Evolutionary conservation across 1,140 invertebrate genomes (phyloP).

Genomic region (Calephelis virginiensis): DNA sequence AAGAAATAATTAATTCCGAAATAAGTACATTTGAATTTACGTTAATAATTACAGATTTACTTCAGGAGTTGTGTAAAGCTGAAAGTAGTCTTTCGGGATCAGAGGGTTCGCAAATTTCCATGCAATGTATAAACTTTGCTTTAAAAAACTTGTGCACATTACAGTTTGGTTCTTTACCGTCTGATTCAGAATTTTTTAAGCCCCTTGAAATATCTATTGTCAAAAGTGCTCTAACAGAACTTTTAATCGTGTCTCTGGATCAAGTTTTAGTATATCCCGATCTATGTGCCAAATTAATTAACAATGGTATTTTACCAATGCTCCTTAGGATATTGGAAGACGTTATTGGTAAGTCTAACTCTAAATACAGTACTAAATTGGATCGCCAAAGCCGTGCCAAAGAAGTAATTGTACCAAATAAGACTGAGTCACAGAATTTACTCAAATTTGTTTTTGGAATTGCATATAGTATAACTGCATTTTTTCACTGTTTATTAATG

Average conservation of each 20-base stretch:
- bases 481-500: conserved; percentile 81
- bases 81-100: conserved; percentile 73
- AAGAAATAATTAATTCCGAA: conserved; percentile 75
- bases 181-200: conserved; percentile 36
- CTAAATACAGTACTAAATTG: conserved; percentile 41
- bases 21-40: conserved; percentile 80
- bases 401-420: conserved; percentile 32
- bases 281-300: conserved; percentile 80
- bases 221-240: conserved; percentile 79
- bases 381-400: conserved; percentile 43
- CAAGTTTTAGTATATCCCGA: conserved; percentile 79
- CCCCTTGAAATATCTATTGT: conserved; percentile 66
- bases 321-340: conserved; percentile 81
- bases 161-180: conserved; percentile 77
- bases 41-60: conserved; percentile 79
- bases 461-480: conserved; percentile 80
- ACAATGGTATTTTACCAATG: conserved; percentile 82
- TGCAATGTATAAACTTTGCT: conserved; percentile 82
- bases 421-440: conserved; percentile 62
- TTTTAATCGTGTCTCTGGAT: conserved; percentile 80
- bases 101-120: conserved; percentile 78
- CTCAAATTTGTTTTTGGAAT: conserved; percentile 82
- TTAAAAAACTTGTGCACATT: conserved; percentile 80
- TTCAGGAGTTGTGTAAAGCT: conserved; percentile 79
- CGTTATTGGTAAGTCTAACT: conserved; percentile 66